These are phyloP conservation scores for Chrysochloris asiatica DNA, from an alignment of 2,113 vertebrate species.

Conservation along the genomic window DNA sequence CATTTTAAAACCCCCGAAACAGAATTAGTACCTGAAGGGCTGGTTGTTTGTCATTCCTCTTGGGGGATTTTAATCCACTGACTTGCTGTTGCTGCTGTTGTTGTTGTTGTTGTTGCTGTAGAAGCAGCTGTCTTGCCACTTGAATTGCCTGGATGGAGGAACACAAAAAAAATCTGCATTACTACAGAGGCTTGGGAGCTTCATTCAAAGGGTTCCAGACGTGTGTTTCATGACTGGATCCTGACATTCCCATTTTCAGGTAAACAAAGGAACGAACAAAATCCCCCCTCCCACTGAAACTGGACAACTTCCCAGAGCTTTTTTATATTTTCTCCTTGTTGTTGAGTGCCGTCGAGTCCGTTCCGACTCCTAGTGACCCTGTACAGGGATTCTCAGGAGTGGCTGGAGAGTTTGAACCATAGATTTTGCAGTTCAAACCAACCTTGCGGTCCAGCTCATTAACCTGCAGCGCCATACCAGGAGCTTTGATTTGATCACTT, in stretches of 20 bases:
- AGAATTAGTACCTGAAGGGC: constrained; percentile 90
- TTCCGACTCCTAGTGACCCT: no score
- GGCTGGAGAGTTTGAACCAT: no score
- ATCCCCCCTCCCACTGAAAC: not conserved
- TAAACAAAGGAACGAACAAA: constrained; percentile 35
- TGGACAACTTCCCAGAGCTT: not conserved
- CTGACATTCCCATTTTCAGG: not conserved
- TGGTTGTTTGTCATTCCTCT: constrained; percentile 94
- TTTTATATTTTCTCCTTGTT: constrained; percentile 35
- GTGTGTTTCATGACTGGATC: not conserved
- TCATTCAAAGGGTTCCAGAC: not conserved
- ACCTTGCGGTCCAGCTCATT: no score
- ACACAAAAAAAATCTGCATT: constrained; percentile 32
- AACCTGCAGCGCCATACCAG: no score
- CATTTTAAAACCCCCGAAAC: not conserved
- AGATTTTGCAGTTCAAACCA: no score
- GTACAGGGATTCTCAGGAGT: no score
- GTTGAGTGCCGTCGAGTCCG: no score
- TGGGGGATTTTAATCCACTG: constrained; percentile 92
- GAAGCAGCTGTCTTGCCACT: constrained; percentile 95
- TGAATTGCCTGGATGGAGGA: constrained; percentile 91
- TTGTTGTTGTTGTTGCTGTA: constrained; percentile 85
- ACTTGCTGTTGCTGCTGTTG: constrained; percentile 88
- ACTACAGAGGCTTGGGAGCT: not conserved
- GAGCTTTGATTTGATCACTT: no score